Evolutionary conservation across 2,113 vertebrate genomes (phyloP).

Genomic region (Pteronura brasiliensis): DNA sequence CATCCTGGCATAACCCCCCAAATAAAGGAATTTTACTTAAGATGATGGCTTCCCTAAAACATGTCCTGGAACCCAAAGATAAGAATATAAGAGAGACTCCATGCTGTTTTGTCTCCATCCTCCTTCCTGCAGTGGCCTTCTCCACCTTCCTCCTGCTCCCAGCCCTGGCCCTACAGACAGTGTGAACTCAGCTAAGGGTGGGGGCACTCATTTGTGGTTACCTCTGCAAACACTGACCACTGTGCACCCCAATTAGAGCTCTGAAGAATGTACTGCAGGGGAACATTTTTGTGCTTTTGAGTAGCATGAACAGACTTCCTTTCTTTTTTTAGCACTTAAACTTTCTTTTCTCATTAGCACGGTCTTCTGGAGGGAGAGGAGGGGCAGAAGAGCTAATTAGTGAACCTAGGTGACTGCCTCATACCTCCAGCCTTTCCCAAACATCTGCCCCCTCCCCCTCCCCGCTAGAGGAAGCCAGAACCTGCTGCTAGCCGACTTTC

Average conservation of each 20-base stretch:
- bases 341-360: conserved; percentile 45
- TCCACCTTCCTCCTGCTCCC: background rate
- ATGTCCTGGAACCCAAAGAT: background rate
- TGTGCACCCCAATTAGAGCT: background rate
- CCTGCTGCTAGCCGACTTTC: conserved; percentile 31
- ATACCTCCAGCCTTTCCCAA: conserved; percentile 37
- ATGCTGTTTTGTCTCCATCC: background rate
- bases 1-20: background rate
- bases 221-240: background rate
- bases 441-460: conserved; percentile 1
- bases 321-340: background rate
- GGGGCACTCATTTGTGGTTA: background rate
- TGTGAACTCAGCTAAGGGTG: background rate
- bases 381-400: conserved; percentile 51
- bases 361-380: conserved; percentile 1
- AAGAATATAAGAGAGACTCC: background rate
- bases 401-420: background rate
- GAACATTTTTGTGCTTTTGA: background rate
- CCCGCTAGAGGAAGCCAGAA: background rate
- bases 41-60: background rate
- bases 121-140: background rate
- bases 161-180: accelerated
- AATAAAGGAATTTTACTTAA: background rate
- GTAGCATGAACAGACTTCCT: background rate
- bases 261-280: background rate